Evolutionary conservation across 2,888 invertebrate genomes (phyloP).

Genomic region (Gastracanthus pulcherrimus): DNA sequence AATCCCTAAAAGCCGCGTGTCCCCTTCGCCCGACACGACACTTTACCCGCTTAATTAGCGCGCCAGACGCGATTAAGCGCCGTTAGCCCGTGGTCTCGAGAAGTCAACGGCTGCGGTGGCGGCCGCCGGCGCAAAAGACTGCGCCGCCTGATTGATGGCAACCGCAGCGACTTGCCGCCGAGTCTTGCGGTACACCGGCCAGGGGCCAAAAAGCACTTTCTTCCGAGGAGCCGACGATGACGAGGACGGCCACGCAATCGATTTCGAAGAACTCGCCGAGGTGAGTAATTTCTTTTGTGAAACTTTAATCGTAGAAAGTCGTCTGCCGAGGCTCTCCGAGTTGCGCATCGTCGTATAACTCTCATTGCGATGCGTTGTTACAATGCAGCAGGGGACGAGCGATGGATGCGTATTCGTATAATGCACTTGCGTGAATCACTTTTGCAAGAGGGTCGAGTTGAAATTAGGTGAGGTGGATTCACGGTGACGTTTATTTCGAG

Average conservation of each 20-base stretch:
- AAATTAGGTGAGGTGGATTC: too few species aligned
- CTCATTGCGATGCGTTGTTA: too few species aligned
- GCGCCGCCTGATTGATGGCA: conserved; percentile 32
- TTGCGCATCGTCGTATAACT: too few species aligned
- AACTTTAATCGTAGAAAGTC: conserved; percentile 36
- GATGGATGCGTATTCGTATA: too few species aligned
- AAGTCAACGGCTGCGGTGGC: neutral
- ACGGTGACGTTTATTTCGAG: too few species aligned
- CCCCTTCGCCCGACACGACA: neutral
- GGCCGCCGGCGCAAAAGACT: neutral
- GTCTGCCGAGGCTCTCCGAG: neutral
- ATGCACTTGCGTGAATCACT: too few species aligned
- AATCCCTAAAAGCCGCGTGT: neutral
- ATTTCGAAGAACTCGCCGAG: conserved; percentile 19
- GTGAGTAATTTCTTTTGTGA: conserved; percentile 35
- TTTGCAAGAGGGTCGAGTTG: too few species aligned
- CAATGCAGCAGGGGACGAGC: too few species aligned
- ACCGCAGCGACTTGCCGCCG: conserved; percentile 6
- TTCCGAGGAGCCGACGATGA: neutral
- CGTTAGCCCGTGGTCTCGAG: neutral
- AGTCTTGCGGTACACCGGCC: conserved; percentile 10
- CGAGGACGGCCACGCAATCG: conserved; percentile 33
- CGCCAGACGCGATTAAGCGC: neutral
- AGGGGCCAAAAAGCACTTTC: conserved; percentile 8
- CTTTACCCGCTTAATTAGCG: conserved; percentile 1